Evolutionary conservation across 2,888 invertebrate genomes (phyloP).

Genomic region (Serrognathus titanus): DNA sequence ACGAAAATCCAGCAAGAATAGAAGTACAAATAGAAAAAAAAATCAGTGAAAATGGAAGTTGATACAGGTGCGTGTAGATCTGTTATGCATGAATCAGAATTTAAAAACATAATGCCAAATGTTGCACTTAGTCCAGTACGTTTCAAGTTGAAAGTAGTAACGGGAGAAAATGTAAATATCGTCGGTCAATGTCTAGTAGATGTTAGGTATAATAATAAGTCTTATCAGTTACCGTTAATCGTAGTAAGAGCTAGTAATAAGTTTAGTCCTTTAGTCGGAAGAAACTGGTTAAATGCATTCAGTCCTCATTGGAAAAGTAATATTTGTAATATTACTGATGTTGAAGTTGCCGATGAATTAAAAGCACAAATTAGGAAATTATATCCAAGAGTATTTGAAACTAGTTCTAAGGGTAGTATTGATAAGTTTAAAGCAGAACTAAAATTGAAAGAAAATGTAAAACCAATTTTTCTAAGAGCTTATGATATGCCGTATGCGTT

Average conservation of each 20-base stretch:
- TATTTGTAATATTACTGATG: not conserved
- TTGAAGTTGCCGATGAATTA: not conserved
- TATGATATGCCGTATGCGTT: constrained; percentile 26
- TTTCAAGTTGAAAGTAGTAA: constrained; percentile 13
- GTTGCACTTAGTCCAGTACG: constrained; percentile 2
- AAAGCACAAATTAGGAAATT: not conserved
- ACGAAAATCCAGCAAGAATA: no score
- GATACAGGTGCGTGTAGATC: constrained; percentile 8
- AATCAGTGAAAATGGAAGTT: not conserved
- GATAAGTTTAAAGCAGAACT: constrained; percentile 13
- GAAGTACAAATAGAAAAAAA: not conserved
- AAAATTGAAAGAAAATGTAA: constrained; percentile 13
- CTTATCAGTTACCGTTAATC: constrained; percentile 12
- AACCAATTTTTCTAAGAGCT: constrained; percentile 26
- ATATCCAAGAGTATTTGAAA: constrained; percentile 5
- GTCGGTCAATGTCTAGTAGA: constrained; percentile 11
- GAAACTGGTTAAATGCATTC: constrained; percentile 19
- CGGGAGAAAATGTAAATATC: constrained; percentile 12
- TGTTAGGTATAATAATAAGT: constrained; percentile 5
- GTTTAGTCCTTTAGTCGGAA: constrained; percentile 18
- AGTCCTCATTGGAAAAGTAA: constrained; percentile 12
- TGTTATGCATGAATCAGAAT: constrained; percentile 4
- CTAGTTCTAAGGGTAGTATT: constrained; percentile 1
- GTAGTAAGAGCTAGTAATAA: constrained; percentile 7
- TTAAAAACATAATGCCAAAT: constrained; percentile 5